phyloP scores from a whole-genome alignment of 35 echinoderm and acorn worm genomes.

The Apostichopus japonicus region DNA sequence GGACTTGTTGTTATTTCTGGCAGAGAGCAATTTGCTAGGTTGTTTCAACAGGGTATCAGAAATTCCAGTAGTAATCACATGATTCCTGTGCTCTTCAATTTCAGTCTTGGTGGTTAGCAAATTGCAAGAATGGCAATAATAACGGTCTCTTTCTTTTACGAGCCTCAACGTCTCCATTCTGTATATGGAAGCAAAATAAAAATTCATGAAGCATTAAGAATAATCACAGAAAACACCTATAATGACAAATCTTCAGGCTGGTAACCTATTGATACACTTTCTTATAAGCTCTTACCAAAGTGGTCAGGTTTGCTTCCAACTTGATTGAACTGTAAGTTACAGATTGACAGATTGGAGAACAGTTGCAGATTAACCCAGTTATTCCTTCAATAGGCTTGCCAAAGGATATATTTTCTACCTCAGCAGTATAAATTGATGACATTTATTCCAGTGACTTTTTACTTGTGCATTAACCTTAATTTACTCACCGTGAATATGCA shows the following conservation, averaged over 20 bases:
- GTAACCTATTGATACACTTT: too few relatives aligned
- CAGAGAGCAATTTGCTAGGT: slow-evolving; percentile 73
- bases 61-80: slow-evolving; percentile 56
- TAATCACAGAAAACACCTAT: too few relatives aligned
- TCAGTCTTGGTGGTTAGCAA: slow-evolving; percentile 59
- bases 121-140: slow-evolving; percentile 75
- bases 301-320: too few relatives aligned
- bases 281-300: too few relatives aligned
- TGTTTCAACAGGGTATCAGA: slow-evolving; percentile 39
- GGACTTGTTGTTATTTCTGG: slow-evolving; percentile 84
- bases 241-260: too few relatives aligned
- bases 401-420: too few relatives aligned
- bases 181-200: too few relatives aligned
- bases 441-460: neutral
- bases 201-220: too few relatives aligned
- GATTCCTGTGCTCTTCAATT: slow-evolving; percentile 54
- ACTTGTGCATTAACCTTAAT: neutral
- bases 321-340: too few relatives aligned
- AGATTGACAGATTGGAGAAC: too few relatives aligned
- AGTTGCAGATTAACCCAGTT: too few relatives aligned
- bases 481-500: slow-evolving; percentile 9
- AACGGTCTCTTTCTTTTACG: slow-evolving; percentile 22
- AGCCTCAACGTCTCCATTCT: neutral
- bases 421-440: neutral
- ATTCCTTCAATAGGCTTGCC: too few relatives aligned